Base-by-base conservation (phyloP, 2,888 invertebrate genomes). In the Cheilosia scutellata region DNA sequence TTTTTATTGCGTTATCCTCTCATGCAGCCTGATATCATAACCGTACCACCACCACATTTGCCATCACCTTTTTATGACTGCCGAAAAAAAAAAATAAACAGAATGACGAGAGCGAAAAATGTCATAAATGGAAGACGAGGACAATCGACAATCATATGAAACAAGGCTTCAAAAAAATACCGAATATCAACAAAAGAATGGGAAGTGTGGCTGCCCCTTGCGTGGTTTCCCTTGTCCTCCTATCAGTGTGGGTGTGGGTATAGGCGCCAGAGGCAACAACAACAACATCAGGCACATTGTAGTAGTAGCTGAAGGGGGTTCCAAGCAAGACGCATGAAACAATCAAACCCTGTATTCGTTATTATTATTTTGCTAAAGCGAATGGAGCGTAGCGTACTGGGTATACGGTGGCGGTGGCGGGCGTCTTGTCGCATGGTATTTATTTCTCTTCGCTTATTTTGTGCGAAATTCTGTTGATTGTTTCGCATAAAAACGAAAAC, bases 401-500 rank as follows among this genome's bases (percentile, higher is more conserved):
- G 20, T 27, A 27, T 37, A 2, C 5, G 13, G 42, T 13, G 1
- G 16, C 4, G 40, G 29, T 47, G 57, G 11, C 27, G 44, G 42
- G 20, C 25, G 63, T 49, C 49, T 71, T 55, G 76, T 51, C 9
- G 51, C 51, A 27, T 11, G 25, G 60, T 62, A 44, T 42, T 44
- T 33, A 16, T 29, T 25, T 74, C 44, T 31, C 44, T 58, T 42
- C 25, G 66, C 49, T 78, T 83, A 72, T 72, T 78, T 78, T 63
- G 83, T 79, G 63, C 13, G 68, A 75, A 70, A 49, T 79, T 75
- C 55, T 53, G 78, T 70, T 79, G 79, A 84, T 84, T 84, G 79
- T 65, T 79, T 75, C 79, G 42, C 79, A 84, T 79, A 84, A 84
- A 83, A 84, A 68, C 44, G 58, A 58, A 63, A 79, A 79, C 68